Percentiles rank a stretch among this genome's conserved stretches.
Conservation (phyloP, 2,113 vertebrate species). For the Lontra canadensis region DNA sequence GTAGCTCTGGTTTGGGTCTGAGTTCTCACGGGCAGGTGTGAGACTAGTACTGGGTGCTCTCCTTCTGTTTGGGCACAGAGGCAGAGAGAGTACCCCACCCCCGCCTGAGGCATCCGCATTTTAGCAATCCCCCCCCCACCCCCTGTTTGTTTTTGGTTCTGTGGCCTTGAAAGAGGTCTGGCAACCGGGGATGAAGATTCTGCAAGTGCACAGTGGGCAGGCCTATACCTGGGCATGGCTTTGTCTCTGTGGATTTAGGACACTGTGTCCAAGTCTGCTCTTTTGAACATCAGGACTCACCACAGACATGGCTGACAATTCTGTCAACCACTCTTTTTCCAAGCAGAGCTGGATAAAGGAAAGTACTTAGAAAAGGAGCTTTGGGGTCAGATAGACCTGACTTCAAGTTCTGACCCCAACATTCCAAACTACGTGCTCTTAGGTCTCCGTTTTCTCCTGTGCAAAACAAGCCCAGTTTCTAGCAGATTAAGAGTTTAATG, state of each 20-base stretch:
- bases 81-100: background rate
- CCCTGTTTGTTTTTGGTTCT: background rate
- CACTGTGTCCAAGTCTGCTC: background rate
- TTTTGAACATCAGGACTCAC: background rate
- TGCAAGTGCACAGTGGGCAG: background rate
- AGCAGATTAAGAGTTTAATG: background rate
- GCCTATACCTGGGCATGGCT: background rate
- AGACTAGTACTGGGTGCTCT: background rate
- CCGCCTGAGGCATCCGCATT: background rate
- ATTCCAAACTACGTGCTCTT: background rate
- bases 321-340: background rate
- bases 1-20: background rate
- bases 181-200: background rate
- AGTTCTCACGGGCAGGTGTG: background rate
- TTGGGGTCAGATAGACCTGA: background rate
- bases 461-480: background rate
- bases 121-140: background rate
- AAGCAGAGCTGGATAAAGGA: background rate
- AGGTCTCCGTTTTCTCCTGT: background rate
- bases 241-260: background rate
- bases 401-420: background rate
- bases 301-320: background rate
- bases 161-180: background rate
- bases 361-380: background rate
- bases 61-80: background rate